Evolutionary conservation across 1,140 invertebrate species (phyloP).

Genomic region (Hermetia illucens): DNA sequence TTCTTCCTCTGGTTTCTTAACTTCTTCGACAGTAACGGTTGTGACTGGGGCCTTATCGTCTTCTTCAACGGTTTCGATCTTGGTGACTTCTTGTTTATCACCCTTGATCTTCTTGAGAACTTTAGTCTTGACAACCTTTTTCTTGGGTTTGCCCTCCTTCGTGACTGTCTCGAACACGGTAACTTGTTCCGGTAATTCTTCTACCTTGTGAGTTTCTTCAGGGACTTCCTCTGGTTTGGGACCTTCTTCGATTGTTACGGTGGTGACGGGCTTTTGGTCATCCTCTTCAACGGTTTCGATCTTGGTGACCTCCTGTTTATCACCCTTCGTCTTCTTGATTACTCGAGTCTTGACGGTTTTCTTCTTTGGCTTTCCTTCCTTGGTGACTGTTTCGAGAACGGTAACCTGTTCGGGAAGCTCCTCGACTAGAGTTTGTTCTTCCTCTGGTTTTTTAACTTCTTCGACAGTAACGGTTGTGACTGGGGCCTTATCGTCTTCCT

Average conservation of each 20-base stretch:
- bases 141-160: constrained; percentile 10
- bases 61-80: constrained; percentile 20
- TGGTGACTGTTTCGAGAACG: constrained; percentile 13
- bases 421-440: constrained; percentile 22
- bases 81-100: constrained; percentile 16
- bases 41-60: constrained; percentile 18
- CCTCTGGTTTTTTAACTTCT: constrained; percentile 7
- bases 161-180: constrained; percentile 15
- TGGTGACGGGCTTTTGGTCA: constrained; percentile 14
- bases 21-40: constrained; percentile 13
- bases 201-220: constrained; percentile 11
- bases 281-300: constrained; percentile 17
- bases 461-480: constrained; percentile 7
- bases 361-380: constrained; percentile 13
- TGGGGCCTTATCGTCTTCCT: constrained; percentile 8
- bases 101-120: constrained; percentile 14
- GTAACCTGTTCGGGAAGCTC: constrained; percentile 16
- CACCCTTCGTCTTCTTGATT: constrained; percentile 9
- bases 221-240: constrained; percentile 4
- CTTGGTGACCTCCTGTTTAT: constrained; percentile 11
- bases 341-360: constrained; percentile 7
- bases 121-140: constrained; percentile 14
- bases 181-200: constrained; percentile 19
- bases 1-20: constrained; percentile 10
- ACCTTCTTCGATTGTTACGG: constrained; percentile 12